Evolutionary conservation across 2,888 invertebrate species (phyloP).

Genomic region (Pammene fasciana): DNA sequence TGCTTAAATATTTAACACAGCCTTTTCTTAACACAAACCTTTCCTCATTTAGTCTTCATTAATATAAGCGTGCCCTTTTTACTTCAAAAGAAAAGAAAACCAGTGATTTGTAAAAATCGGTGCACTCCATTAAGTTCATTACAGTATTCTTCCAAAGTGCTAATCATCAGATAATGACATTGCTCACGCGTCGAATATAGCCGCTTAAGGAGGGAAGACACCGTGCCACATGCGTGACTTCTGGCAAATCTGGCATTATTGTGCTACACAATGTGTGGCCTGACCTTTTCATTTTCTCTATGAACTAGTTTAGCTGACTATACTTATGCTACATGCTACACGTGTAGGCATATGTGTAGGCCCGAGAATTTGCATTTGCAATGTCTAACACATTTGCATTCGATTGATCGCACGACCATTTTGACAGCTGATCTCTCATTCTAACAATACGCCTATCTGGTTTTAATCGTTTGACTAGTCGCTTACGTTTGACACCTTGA

Average conservation of each 20-base stretch:
- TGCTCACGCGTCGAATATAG: conserved; percentile 15
- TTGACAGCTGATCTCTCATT: too few species aligned
- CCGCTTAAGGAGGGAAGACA: background rate
- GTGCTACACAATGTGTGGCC: too few species aligned
- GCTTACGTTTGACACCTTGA: too few species aligned
- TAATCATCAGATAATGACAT: conserved; percentile 34
- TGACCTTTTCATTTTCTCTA: too few species aligned
- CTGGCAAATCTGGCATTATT: conserved; percentile 1
- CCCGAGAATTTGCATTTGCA: too few species aligned
- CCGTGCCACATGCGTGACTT: conserved; percentile 9
- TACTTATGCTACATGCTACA: too few species aligned
- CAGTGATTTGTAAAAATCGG: conserved; percentile 17
- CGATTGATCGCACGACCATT: too few species aligned
- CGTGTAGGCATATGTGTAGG: too few species aligned
- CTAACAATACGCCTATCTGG: too few species aligned
- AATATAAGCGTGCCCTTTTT: background rate
- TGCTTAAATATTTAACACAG: background rate
- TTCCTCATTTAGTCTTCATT: background rate
- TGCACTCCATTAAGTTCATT: conserved; percentile 33
- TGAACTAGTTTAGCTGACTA: too few species aligned
- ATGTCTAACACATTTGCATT: too few species aligned
- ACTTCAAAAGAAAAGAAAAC: conserved; percentile 1
- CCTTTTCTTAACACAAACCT: background rate
- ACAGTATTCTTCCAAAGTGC: conserved; percentile 21
- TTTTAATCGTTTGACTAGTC: too few species aligned